These are phyloP conservation scores for Ichneumon xanthorius DNA, from an alignment of 2,888 invertebrate species.

Conservation along the genomic window DNA sequence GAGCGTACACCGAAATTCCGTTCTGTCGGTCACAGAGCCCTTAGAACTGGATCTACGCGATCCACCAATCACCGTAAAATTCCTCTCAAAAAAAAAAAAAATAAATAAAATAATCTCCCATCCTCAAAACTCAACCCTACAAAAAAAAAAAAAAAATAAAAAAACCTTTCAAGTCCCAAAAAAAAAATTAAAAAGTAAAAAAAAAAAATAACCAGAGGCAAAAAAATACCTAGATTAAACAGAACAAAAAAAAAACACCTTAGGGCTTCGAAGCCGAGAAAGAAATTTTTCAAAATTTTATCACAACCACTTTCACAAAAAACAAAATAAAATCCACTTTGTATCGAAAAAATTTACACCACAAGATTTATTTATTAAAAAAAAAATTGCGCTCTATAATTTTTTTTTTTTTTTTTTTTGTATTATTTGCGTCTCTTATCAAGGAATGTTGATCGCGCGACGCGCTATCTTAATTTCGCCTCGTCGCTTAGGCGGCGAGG, in stretches of 20 bases:
- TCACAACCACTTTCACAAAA: slow-evolving; percentile 16
- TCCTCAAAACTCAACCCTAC: no score
- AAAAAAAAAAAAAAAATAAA: not conserved
- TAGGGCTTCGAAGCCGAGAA: slow-evolving; percentile 9
- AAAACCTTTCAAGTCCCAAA: no score
- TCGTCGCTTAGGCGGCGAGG: not conserved
- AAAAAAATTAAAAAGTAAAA: not conserved
- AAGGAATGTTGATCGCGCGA: slow-evolving; percentile 18
- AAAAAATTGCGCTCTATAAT: not conserved
- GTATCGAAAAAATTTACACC: no score
- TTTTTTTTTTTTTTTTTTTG: slow-evolving; percentile 11
- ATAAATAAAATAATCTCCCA: no score
- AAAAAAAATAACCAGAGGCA: not conserved
- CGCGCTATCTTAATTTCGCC: not conserved
- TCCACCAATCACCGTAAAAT: not conserved
- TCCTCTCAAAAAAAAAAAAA: not conserved
- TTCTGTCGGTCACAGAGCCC: slow-evolving; percentile 5
- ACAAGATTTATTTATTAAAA: not conserved
- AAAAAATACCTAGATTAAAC: not conserved
- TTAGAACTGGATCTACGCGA: slow-evolving; percentile 7
- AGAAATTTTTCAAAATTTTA: not conserved
- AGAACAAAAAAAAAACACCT: not conserved
- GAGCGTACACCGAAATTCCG: slow-evolving; percentile 2
- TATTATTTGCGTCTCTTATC: not conserved
- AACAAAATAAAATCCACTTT: no score